phyloP scores from a whole-genome alignment of 1,140 invertebrate species.

The Leptonema lineaticorne region DNA sequence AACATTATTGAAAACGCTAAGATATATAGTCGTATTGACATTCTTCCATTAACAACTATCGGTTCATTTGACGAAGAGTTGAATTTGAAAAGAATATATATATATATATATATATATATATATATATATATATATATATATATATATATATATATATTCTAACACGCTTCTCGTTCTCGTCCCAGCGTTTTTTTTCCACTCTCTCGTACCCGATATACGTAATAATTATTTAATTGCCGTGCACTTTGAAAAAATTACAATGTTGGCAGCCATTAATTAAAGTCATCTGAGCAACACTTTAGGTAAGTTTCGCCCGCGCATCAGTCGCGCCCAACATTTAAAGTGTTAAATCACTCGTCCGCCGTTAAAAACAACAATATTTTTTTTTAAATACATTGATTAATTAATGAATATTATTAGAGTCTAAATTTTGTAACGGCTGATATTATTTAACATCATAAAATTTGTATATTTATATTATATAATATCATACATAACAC shows the following conservation, averaged over 20 bases:
- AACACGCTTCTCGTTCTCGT: too few species aligned
- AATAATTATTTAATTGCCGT: constrained; percentile 31
- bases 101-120: too few species aligned
- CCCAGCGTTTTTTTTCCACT: constrained; percentile 1
- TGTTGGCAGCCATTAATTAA: constrained; percentile 30
- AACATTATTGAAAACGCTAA: too few species aligned
- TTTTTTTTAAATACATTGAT: neutral
- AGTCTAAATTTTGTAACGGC: neutral
- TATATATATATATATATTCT: too few species aligned
- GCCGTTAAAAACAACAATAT: neutral
- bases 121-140: too few species aligned
- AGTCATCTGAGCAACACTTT: constrained; percentile 27
- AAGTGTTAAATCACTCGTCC: neutral
- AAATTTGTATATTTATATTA: neutral
- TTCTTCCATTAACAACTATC: too few species aligned
- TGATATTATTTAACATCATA: neutral
- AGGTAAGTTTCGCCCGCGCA: constrained; percentile 19
- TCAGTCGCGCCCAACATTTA: constrained; percentile 8
- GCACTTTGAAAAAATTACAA: constrained; percentile 30
- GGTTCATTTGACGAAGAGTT: too few species aligned
- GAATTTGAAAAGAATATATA: too few species aligned
- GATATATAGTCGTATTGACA: too few species aligned
- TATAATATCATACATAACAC: too few species aligned
- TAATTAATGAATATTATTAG: too few species aligned
- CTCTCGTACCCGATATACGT: neutral